Evolutionary conservation across 1,140 invertebrate genomes (phyloP).

Genomic region (Mylabris phalerata): DNA sequence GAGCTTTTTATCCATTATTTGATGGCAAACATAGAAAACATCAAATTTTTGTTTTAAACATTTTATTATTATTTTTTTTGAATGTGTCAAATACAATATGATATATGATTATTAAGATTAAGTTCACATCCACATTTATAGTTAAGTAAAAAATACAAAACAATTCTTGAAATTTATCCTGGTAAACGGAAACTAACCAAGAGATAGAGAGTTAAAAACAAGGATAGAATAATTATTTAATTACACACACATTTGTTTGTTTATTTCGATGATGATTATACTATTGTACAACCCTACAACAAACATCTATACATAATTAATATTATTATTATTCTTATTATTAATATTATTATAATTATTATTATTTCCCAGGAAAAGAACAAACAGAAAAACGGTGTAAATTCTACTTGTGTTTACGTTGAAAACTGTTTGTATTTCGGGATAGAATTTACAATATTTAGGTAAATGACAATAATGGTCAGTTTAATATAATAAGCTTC

Average conservation of each 20-base stretch:
- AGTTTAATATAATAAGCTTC: constrained; percentile 5
- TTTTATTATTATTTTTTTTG: constrained; percentile 17
- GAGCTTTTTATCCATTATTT: too few species aligned
- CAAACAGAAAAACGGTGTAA: neutral
- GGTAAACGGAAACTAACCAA: constrained; percentile 3
- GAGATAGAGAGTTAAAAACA: constrained; percentile 11
- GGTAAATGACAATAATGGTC: constrained; percentile 11
- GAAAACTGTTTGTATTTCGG: constrained; percentile 4
- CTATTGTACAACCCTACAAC: constrained; percentile 35
- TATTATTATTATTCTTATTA: constrained; percentile 1
- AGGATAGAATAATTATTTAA: constrained; percentile 6
- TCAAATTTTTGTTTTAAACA: constrained; percentile 3
- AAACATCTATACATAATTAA: constrained; percentile 34
- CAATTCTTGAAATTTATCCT: neutral
- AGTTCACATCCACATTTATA: constrained; percentile 29
- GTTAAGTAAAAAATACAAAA: constrained; percentile 31
- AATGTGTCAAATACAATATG: constrained; percentile 33
- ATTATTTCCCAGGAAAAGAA: neutral
- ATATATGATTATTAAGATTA: constrained; percentile 28
- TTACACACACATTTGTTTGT: constrained; percentile 21
- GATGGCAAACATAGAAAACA: too few species aligned
- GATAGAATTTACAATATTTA: constrained; percentile 24
- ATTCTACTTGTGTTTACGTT: constrained; percentile 3
- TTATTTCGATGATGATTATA: constrained; percentile 14
- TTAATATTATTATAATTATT: neutral